Conservation (phyloP, 2,113 vertebrate genomes). For the Phaethon lepturus region DNA sequence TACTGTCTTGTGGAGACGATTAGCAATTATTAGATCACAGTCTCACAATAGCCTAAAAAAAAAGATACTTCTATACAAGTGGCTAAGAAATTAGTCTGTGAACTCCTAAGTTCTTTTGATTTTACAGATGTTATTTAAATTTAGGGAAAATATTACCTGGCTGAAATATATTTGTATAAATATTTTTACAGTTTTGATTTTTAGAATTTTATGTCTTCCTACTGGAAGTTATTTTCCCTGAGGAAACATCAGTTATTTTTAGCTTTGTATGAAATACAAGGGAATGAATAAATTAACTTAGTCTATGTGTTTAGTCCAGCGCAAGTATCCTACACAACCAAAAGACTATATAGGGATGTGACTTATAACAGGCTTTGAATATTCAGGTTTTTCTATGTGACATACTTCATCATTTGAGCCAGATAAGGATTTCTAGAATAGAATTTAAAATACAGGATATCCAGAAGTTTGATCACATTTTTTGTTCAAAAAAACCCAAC, state of each 20-base stretch:
- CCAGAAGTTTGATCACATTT: not conserved
- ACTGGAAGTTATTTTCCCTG: not conserved
- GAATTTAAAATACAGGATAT: not conserved
- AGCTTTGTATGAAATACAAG: not conserved
- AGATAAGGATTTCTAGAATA: not conserved
- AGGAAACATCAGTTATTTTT: not conserved
- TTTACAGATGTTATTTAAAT: not conserved
- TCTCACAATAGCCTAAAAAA: not conserved
- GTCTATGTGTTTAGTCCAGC: not conserved
- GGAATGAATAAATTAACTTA: not conserved
- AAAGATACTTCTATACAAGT: not conserved
- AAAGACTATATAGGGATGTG: not conserved
- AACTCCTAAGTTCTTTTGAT: not conserved
- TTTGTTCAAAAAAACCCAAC: not conserved
- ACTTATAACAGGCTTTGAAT: not conserved
- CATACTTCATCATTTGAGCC: not conserved
- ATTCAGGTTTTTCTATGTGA: not conserved
- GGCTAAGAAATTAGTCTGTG: not conserved
- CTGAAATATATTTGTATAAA: not conserved
- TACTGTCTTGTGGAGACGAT: too few species aligned
- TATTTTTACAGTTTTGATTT: not conserved
- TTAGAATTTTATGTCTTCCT: not conserved
- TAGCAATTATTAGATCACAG: too few species aligned
- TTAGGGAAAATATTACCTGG: not conserved
- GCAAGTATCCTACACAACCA: not conserved